These are phyloP conservation scores for Tenthredo scrophulariae DNA, from an alignment of 2,888 invertebrate species.

Conservation along the genomic window DNA sequence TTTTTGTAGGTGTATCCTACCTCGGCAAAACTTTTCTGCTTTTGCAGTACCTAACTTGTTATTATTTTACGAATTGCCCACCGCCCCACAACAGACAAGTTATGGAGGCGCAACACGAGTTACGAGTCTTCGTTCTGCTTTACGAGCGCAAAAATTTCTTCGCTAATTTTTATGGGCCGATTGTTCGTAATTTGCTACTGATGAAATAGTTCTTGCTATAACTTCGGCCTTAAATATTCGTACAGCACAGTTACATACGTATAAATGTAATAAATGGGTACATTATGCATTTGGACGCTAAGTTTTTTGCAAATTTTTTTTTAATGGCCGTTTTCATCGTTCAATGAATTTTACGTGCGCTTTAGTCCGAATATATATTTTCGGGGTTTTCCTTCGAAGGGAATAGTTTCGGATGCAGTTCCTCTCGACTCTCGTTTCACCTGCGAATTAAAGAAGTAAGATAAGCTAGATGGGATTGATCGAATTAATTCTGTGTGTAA, in stretches of 20 bases:
- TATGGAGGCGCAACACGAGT: constrained; percentile 48
- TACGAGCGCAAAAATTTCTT: constrained; percentile 61
- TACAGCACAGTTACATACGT: background rate
- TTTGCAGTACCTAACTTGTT: constrained; percentile 62
- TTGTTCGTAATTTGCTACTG: constrained; percentile 62
- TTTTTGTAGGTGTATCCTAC: constrained; percentile 44
- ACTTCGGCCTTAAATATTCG: background rate
- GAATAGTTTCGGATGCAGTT: background rate
- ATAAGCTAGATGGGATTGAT: background rate
- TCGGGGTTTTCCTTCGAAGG: background rate
- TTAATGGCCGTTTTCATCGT: background rate
- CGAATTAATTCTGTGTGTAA: constrained; percentile 27
- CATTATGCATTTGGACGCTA: too few relatives aligned
- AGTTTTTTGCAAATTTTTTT: background rate
- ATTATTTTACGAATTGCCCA: constrained; percentile 40
- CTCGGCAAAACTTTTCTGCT: constrained; percentile 58
- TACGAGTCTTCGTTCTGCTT: constrained; percentile 55
- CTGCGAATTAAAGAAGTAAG: background rate
- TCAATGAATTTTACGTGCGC: background rate
- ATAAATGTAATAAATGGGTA: background rate
- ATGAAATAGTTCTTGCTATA: constrained; percentile 61
- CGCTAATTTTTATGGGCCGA: constrained; percentile 55
- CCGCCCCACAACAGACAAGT: background rate
- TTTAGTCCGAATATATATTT: background rate
- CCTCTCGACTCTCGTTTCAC: background rate